Base-by-base conservation (phyloP, 2,113 vertebrate genomes). In the Ciconia boyciana region DNA sequence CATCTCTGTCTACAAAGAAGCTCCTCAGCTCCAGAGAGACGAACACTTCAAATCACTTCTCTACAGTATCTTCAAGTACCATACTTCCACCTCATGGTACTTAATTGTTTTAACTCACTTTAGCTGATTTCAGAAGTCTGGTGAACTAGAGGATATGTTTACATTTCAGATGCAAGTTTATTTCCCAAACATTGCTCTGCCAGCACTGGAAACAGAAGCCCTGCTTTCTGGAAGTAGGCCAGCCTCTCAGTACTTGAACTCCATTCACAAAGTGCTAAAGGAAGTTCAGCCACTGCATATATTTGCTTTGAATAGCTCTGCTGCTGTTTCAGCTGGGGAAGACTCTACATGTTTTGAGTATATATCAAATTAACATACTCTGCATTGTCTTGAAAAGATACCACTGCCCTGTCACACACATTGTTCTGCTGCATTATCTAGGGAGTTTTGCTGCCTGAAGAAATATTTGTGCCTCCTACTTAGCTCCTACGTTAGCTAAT, bases 291-390 rank as follows among this genome's bases (percentile, higher is more conserved):
- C 75, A 62, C 82, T 72, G 82, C 87, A 61, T 76, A 65, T 48
- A 72, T 93, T 95, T 76, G n/a, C 83, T 95, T 81, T 89, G 83
- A 92, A 79, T 26, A 80, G 83, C 55, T 96, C 68, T 80, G 90
- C 62, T 92, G 92, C 94, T 96, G 55, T 86, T 95, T 90, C 86
- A 94, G 89, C 81, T 91, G 72, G 58, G 66, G 44, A 85, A 86
- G 57, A 19, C 36, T 71, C 61, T 5, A 13, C 31, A 39, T 29
- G 34, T 41, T 70, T 81, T 34, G 75, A 81, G 79, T 54, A 39
- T 34, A 5, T 41, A 68, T 34, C 61, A 58, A 71, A 43, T 36
- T 71, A 36, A 58, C 43, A 24, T 13, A 17, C 2, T 64, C 66
- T 54, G 51, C 69, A 17, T 61, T 91, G 65, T 76, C 58, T 94